phyloP scores from a whole-genome alignment of 2,888 invertebrate genomes.

The Macrosoma leucophasiata region DNA sequence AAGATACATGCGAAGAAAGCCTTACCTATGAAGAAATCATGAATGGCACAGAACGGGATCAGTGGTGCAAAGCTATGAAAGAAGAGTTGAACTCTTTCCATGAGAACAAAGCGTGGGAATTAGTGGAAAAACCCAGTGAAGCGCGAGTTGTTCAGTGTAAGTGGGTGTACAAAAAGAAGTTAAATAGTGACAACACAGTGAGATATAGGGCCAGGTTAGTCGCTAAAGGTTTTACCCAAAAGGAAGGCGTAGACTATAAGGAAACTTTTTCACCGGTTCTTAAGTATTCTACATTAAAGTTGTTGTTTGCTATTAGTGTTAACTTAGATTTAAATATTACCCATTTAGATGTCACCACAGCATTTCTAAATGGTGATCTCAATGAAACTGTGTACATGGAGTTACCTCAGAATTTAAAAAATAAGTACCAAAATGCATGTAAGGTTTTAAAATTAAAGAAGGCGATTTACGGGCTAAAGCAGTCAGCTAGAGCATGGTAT shows the following conservation, averaged over 20 bases:
- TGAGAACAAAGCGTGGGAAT: slow-evolving; percentile 25
- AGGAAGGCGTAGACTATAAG: slow-evolving; percentile 14
- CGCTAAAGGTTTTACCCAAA: slow-evolving; percentile 21
- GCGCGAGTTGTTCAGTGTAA: slow-evolving; percentile 20
- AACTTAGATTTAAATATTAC: slow-evolving; percentile 18
- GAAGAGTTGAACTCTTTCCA: slow-evolving; percentile 23
- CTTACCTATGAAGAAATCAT: too few species aligned
- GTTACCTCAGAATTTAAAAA: too few species aligned
- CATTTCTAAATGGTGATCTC: too few species aligned
- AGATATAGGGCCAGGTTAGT: slow-evolving; percentile 17
- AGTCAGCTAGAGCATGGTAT: too few species aligned
- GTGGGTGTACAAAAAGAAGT: slow-evolving; percentile 24
- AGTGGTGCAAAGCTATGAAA: slow-evolving; percentile 21
- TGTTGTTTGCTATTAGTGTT: slow-evolving; percentile 17
- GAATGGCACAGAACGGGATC: slow-evolving; percentile 16
- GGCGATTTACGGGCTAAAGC: too few species aligned
- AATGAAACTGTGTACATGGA: too few species aligned
- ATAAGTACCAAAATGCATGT: too few species aligned
- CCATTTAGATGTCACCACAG: slow-evolving; percentile 26
- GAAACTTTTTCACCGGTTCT: slow-evolving; percentile 22
- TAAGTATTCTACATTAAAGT: slow-evolving; percentile 13
- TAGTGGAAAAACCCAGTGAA: slow-evolving; percentile 17
- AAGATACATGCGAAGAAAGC: too few species aligned
- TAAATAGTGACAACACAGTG: slow-evolving; percentile 13
- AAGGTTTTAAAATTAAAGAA: too few species aligned